Base-by-base conservation (phyloP, 1,140 invertebrate genomes). In the Macrostomum lignano region DNA sequence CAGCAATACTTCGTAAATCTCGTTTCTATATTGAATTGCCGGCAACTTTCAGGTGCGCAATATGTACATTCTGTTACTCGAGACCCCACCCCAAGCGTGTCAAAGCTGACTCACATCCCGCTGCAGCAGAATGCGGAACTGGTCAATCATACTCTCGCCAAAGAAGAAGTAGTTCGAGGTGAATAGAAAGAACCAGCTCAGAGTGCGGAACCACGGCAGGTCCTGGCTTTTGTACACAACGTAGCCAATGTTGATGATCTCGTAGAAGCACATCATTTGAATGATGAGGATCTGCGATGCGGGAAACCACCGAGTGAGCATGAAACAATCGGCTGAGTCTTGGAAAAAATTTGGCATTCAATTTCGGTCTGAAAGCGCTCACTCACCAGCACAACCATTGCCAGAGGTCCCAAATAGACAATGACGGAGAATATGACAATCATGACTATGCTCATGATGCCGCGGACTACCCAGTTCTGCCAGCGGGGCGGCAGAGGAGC, bases 81-180 rank as follows among this genome's bases (percentile, higher is more conserved):
- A n/a, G n/a, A n/a, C n/a, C n/a, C n/a, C n/a, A n/a, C n/a, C n/a
- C n/a, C n/a, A n/a, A n/a, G n/a, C n/a, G n/a, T n/a, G n/a, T n/a
- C n/a, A 21, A n/a, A 21, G 5, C 7, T 7, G 3, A 33, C 32
- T 33, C 13, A 33, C 32, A 17, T 33, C 32, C 59, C 72, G 67
- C 58, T 74, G 79, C 15, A 88, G 71, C 11, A 86, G 68, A 9
- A 93, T 73, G 21, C 76, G 77, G 65, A 88, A 93, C 54, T 91
- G 88, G 43, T 88, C 81, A 40, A 94, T 82, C 35, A 94, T 63
- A 59, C 77, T 86, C 62, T 96, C 88, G 30, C 82, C 84, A 56
- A 88, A 91, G 53, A 98, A 84, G 62, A 94, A 98, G 55, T 96
- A 98, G 62, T 98, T 94, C 25, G 84, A 93, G 15, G 84, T 75